Base-by-base conservation (phyloP, 1,140 invertebrate species). In the Whitmania pigra region DNA sequence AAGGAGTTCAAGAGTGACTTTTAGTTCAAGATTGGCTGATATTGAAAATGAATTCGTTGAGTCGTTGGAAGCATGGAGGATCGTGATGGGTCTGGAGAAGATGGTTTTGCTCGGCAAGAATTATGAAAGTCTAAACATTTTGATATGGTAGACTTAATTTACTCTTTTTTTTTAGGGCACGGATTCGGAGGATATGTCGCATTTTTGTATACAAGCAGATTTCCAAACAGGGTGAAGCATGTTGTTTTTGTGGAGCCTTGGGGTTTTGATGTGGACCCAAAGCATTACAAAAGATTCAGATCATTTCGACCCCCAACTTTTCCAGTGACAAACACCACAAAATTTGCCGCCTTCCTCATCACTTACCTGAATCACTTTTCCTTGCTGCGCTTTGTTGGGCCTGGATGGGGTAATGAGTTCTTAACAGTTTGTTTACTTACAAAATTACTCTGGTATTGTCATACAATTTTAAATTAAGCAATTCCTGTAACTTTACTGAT, bases 231-330 rank as follows among this genome's bases (percentile, higher is more conserved):
- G 76, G 90, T 98, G 0, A 86, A 89, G 72, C 93, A 97, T 83
- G 82, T 98, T 0, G 89, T 98, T 75, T 83, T 98, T 29, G 92
- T 92, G 0, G 96, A 99, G 83, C 93, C 95, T 0, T 99, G 95
- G 95, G 96, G 96, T 25, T 94, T 97, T 80, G 88, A 91, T 0
- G 90, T 94, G 79, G 87, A 86, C 76, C 90, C 92, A 0, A 75
- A 82, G 2, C 71, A 77, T 66, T 74, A 77, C 31, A 87, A 89
- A 29, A 60, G 67, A 25, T 54, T 53, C n/a, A 31, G 29, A 25
- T 74, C 81, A 2, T 73, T 76, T 57, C 73, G 76, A 31, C 87
- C 89, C 29, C 67, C 60, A 31, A 69, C 74, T 69, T 66, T 79
- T 57, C 71, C 75, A 71, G 36, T 78, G n/a, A 74, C 76, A 17